A percentile compares a stretch with the other conserved stretches of the same genome.
Conservation (phyloP, 2,113 vertebrate species). For the Chelonoidis abingdonii region DNA sequence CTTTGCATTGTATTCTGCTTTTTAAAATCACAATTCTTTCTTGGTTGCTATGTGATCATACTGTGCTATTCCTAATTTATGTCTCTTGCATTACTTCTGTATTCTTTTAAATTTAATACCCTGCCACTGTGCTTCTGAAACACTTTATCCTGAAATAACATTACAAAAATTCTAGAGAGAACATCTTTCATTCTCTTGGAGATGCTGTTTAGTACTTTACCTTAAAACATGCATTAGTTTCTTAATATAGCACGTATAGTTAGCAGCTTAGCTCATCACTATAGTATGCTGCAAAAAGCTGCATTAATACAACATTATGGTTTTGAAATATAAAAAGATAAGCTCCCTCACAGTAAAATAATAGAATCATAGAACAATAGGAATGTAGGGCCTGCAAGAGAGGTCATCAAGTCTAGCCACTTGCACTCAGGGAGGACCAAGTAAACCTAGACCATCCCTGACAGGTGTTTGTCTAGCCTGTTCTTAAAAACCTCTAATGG, state of each 20-base stretch:
- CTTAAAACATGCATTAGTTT: neutral
- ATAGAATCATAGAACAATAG: neutral
- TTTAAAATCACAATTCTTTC: conserved; percentile 40
- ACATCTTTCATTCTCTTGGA: neutral
- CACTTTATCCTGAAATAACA: conserved; percentile 58
- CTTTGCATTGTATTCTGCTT: neutral
- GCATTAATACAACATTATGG: neutral
- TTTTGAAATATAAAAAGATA: neutral
- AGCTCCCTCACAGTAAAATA: neutral
- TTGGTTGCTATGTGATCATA: conserved; percentile 31
- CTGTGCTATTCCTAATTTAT: conserved; percentile 35
- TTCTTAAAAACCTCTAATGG: neutral
- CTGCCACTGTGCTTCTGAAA: conserved; percentile 40
- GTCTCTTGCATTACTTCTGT: conserved; percentile 30
- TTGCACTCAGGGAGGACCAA: neutral
- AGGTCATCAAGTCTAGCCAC: neutral
- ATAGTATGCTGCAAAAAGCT: neutral
- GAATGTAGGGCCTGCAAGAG: neutral
- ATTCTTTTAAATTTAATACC: conserved; percentile 39
- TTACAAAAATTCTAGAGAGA: neutral
- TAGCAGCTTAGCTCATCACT: neutral
- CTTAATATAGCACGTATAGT: neutral
- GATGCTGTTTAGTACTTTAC: neutral
- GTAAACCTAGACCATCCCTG: neutral
- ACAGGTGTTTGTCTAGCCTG: neutral